phyloP scores from a whole-genome alignment of 1,140 invertebrate species.

The Caerostris darwini region DNA sequence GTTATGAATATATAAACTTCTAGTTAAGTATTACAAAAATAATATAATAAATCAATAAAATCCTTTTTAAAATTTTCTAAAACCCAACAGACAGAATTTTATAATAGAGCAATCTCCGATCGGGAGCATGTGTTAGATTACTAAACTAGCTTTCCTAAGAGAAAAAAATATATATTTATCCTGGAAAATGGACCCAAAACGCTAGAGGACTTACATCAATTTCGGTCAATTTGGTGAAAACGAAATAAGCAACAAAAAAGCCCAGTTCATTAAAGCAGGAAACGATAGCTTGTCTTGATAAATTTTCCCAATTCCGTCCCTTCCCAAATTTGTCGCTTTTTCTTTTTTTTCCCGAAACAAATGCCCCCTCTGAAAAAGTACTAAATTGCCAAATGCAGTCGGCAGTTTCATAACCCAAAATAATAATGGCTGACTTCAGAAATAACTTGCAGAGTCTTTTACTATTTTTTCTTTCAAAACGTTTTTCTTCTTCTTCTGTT shows the following conservation, averaged over 20 bases:
- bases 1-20: no score
- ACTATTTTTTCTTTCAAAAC: not conserved
- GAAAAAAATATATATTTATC: not conserved
- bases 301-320: not conserved
- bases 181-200: not conserved
- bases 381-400: slow-evolving; percentile 4
- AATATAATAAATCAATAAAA: no score
- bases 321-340: not conserved
- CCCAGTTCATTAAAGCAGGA: not conserved
- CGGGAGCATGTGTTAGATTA: not conserved
- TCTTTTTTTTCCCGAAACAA: not conserved
- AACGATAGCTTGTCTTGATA: not conserved
- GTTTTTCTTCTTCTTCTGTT: not conserved
- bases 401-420: not conserved
- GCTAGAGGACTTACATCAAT: not conserved
- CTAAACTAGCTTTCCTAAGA: not conserved
- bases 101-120: no score
- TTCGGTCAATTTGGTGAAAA: not conserved
- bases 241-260: not conserved
- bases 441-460: not conserved
- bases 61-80: no score
- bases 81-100: no score
- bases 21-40: no score
- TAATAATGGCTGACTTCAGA: not conserved
- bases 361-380: not conserved